These are phyloP conservation scores for Eubasilissa regina DNA, from an alignment of 1,140 invertebrate species.

Conservation along the genomic window DNA sequence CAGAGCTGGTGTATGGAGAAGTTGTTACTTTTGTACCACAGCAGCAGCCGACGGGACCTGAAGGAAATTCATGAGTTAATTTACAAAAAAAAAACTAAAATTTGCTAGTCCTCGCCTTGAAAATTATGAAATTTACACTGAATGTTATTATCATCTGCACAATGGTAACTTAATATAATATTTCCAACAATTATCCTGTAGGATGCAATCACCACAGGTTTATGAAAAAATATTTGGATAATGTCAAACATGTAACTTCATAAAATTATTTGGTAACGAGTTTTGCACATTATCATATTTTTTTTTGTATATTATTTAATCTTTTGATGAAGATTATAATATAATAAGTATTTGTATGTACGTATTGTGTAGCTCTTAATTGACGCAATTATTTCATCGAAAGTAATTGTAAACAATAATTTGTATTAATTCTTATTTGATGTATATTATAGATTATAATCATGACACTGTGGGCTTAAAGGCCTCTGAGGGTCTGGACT, in stretches of 20 bases:
- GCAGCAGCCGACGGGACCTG: conserved; percentile 71
- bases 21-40: conserved; percentile 83
- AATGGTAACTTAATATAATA: neutral
- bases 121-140: neutral
- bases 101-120: conserved; percentile 7
- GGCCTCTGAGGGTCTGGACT: neutral
- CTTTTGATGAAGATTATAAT: neutral
- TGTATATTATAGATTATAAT: neutral
- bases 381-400: conserved; percentile 20
- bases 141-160: neutral
- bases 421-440: conserved; percentile 3
- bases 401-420: conserved; percentile 14
- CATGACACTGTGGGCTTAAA: neutral
- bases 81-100: neutral
- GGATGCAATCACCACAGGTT: too few relatives aligned
- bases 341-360: conserved; percentile 9
- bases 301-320: neutral
- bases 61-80: conserved; percentile 58
- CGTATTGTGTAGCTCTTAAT: neutral
- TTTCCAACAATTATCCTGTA: neutral
- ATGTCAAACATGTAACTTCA: neutral
- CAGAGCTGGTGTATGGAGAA: conserved; percentile 85
- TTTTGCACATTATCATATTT: conserved; percentile 5
- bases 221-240: conserved; percentile 6
- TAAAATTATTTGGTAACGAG: neutral